Conservation (phyloP, 2,113 vertebrate genomes). For the Erpornis zantholeuca region DNA sequence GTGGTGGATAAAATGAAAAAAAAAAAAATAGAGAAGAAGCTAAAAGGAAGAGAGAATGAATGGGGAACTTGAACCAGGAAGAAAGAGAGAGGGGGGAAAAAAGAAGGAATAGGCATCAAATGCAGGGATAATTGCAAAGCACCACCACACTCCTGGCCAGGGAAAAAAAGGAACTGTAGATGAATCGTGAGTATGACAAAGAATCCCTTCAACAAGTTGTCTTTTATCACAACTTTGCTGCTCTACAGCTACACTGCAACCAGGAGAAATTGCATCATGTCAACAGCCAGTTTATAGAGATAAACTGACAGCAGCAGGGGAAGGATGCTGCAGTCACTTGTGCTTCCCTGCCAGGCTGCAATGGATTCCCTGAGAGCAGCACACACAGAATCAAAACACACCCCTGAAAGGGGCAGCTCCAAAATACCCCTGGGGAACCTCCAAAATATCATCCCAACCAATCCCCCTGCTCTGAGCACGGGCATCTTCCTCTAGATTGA, state of each 20-base stretch:
- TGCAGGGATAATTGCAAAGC: constrained; percentile 39
- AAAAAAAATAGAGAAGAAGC: neutral
- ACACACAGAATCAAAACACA: neutral
- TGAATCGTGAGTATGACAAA: constrained; percentile 41
- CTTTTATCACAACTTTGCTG: constrained; percentile 50
- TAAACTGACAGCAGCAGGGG: constrained; percentile 18
- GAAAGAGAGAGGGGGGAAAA: neutral
- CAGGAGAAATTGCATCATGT: constrained; percentile 36
- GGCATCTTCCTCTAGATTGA: neutral
- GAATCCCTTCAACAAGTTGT: constrained; percentile 50
- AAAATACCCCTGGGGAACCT: neutral
- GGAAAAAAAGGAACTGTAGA: constrained; percentile 1
- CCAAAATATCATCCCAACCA: neutral
- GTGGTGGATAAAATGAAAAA: neutral
- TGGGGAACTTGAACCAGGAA: neutral
- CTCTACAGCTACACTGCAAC: neutral
- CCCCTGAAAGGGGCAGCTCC: neutral
- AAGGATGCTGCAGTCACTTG: constrained; percentile 11
- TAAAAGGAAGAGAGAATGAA: constrained; percentile 29
- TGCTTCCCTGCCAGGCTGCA: neutral
- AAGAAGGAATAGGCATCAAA: neutral
- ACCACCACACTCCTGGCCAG: neutral
- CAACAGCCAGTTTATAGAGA: constrained; percentile 50
- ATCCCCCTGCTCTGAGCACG: neutral
- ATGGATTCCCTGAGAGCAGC: neutral